Conservation (phyloP, 2,888 invertebrate genomes). For the Meta bourneti region DNA sequence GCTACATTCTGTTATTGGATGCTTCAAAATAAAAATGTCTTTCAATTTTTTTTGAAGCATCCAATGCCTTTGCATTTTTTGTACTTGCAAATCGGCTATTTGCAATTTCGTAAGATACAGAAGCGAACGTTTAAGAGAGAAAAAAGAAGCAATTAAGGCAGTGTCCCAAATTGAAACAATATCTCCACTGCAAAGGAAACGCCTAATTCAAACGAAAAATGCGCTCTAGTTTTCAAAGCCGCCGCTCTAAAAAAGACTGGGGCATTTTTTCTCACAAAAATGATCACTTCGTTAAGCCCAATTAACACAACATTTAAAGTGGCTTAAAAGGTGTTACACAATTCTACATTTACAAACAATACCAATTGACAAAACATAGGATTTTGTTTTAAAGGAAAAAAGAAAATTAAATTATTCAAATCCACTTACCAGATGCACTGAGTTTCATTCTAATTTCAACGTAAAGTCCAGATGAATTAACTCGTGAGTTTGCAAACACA, state of each 20-base stretch:
- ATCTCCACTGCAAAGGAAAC: background rate
- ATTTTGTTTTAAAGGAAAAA: background rate
- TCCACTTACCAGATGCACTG: constrained; percentile 39
- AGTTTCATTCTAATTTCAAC: constrained; percentile 38
- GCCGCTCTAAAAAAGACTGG: background rate
- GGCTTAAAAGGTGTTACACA: background rate
- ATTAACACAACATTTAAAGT: background rate
- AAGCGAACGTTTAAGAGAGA: background rate
- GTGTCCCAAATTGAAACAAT: background rate
- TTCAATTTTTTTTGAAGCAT: no score
- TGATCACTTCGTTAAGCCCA: background rate
- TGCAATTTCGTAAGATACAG: background rate
- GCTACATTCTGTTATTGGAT: no score
- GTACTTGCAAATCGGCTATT: background rate
- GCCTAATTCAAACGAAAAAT: background rate
- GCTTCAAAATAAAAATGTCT: no score
- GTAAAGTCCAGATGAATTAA: background rate
- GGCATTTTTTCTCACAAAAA: background rate
- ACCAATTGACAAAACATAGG: background rate
- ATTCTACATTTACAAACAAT: background rate
- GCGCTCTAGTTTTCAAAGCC: background rate
- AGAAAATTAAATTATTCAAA: background rate
- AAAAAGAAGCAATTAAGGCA: background rate
- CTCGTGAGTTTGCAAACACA: background rate
- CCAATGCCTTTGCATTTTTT: background rate